These are phyloP conservation scores for Scleropages formosus DNA, from an alignment of 2,797 vertebrate species.

Conservation along the genomic window DNA sequence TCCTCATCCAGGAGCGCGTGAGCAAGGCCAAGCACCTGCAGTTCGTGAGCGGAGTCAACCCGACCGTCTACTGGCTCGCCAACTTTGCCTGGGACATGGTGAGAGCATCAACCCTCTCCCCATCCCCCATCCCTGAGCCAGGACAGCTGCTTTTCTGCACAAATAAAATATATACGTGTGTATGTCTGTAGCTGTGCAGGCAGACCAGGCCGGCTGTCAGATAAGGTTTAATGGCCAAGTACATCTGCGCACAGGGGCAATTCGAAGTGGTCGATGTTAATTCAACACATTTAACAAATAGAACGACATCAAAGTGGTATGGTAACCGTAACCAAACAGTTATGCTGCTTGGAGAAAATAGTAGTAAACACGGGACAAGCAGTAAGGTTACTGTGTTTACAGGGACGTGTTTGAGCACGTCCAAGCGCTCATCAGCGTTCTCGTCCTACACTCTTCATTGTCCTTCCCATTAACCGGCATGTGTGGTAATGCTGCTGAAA, in stretches of 20 bases:
- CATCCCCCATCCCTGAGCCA: neutral
- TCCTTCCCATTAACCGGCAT: neutral
- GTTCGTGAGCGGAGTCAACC: slow-evolving; percentile 95
- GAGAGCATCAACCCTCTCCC: slow-evolving; percentile 46
- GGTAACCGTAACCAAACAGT: too few relatives aligned
- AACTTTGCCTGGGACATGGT: slow-evolving; percentile 98
- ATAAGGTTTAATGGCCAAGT: too few relatives aligned
- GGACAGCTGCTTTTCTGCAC: too few relatives aligned
- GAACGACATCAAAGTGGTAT: too few relatives aligned
- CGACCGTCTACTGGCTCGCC: slow-evolving; percentile 89
- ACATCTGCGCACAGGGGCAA: too few relatives aligned
- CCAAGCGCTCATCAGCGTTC: neutral
- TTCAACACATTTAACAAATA: too few relatives aligned
- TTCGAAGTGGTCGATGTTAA: too few relatives aligned
- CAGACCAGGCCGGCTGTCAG: neutral
- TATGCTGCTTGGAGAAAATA: too few relatives aligned
- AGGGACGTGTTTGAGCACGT: too few relatives aligned
- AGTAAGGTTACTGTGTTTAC: too few relatives aligned
- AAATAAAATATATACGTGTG: too few relatives aligned
- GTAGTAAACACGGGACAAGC: too few relatives aligned
- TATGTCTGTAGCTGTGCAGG: neutral
- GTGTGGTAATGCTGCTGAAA: neutral
- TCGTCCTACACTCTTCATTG: slow-evolving; percentile 14
- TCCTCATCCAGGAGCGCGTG: slow-evolving; percentile 96
- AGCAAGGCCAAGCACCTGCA: slow-evolving; percentile 96